phyloP scores from a whole-genome alignment of 2,113 vertebrate genomes.

The Dromaius novaehollandiae region DNA sequence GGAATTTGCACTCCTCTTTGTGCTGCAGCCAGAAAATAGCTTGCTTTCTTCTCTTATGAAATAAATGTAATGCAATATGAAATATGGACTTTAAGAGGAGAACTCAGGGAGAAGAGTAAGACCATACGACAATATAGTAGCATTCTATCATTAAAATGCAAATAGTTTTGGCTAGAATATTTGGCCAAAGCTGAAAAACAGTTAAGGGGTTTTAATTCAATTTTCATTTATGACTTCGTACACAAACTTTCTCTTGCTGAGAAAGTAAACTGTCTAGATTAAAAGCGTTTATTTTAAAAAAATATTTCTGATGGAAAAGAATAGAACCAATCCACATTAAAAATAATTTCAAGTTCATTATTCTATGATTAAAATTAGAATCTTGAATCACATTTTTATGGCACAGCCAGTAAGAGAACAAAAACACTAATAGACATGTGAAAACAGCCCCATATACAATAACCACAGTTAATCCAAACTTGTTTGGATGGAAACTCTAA shows the following conservation, averaged over 20 bases:
- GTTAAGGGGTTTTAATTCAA: not conserved
- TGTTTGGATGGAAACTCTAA: not conserved
- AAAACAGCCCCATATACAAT: not conserved
- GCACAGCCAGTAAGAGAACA: not conserved
- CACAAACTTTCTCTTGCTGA: not conserved
- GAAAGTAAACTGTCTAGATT: not conserved
- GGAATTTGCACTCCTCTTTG: not conserved
- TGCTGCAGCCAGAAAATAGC: not conserved
- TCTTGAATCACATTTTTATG: not conserved
- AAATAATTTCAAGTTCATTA: not conserved
- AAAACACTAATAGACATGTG: not conserved
- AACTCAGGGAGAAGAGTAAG: not conserved
- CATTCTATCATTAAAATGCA: not conserved
- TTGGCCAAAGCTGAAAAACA: not conserved
- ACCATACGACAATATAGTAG: not conserved
- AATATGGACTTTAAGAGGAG: not conserved
- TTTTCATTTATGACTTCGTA: not conserved
- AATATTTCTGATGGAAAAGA: not conserved
- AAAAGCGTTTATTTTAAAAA: not conserved
- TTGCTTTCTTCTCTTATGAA: not conserved
- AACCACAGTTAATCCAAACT: not conserved
- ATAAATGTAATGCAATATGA: not conserved
- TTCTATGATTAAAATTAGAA: not conserved
- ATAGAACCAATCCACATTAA: not conserved
- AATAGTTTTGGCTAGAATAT: not conserved